Evolutionary conservation across 2,113 vertebrate genomes (phyloP).

Genomic region (Psilopogon haemacephalus): DNA sequence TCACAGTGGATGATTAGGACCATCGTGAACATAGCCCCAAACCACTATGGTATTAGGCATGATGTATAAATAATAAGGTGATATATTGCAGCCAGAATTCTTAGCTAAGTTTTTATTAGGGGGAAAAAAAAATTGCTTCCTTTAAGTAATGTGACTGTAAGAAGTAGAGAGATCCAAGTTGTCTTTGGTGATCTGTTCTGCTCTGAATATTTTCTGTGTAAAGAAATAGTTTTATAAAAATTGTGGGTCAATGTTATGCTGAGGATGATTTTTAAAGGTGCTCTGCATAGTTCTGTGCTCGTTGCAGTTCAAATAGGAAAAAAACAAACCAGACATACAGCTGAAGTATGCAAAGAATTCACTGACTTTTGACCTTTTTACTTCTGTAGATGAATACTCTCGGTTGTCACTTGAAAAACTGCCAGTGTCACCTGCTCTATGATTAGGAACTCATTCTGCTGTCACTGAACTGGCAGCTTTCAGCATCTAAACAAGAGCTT

Average conservation of each 20-base stretch:
- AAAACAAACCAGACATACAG: background rate
- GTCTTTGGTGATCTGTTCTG: background rate
- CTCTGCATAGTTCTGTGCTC: background rate
- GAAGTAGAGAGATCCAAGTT: background rate
- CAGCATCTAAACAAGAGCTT: background rate
- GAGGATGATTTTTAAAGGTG: background rate
- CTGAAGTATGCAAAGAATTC: background rate
- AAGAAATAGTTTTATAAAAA: background rate
- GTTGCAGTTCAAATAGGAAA: background rate
- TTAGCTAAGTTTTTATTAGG: background rate
- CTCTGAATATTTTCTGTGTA: background rate
- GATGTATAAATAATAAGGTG: background rate
- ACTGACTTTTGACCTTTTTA: conserved; percentile 3
- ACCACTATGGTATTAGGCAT: background rate
- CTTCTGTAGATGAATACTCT: background rate
- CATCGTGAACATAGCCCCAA: background rate
- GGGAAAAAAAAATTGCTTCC: background rate
- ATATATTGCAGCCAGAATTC: background rate
- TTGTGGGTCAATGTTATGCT: background rate
- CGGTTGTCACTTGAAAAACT: background rate
- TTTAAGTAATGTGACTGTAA: background rate
- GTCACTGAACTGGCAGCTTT: background rate
- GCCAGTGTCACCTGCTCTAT: background rate
- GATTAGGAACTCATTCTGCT: background rate
- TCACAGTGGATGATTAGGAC: background rate